Base-by-base conservation (phyloP, 1,140 invertebrate species). In the Scaptomyza hsui region DNA sequence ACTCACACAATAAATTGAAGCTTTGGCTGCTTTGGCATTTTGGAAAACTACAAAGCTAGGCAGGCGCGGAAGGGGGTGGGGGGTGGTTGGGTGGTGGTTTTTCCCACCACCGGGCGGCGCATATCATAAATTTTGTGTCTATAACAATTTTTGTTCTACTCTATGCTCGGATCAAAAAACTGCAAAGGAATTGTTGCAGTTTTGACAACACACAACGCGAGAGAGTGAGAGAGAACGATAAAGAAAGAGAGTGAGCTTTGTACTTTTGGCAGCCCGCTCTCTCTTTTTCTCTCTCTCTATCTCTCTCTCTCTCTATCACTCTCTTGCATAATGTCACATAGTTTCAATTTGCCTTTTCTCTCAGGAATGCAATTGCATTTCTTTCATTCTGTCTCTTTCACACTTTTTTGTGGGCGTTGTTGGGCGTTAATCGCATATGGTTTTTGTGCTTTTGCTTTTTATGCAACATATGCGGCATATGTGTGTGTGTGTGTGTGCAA, bases 111-210 rank as follows among this genome's bases (percentile, higher is more conserved):
- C 70, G 42, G 49, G 49, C 60, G 52, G 47, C 68, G 78, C 77
- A 86, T 85, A 85, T 88, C 81, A 86, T 86, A 86, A 86, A 86
- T 86, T 86, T 88, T 71, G 81, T 86, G 81, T 86, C 81, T 86
- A 86, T 86, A 86, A 86, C 81, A 86, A 86, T 88, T 86, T 85
- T 75, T 88, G 82, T 86, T 74, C 49, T 71, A 12, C 41, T 29
- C 53, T 16, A 45, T 32, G 18, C 67, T 52, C 57, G 26, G 52
- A 32, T 63, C 63, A 61, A 75, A 74, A 86, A 86, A 81, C 56
- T 88, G 81, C 81, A 86, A 71, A 81, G 82, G 82, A 86, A 86
- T 86, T 86, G 82, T 81, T 86, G 81, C 81, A 86, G 65, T 85
- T 85, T 88, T 57, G 29, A 71, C 53, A 71, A 65, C 51, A 64